Percentiles rank a stretch among this genome's conserved stretches.
These are phyloP conservation scores for Tapirus indicus DNA, from an alignment of 2,797 vertebrate species.

Conservation along the genomic window DNA sequence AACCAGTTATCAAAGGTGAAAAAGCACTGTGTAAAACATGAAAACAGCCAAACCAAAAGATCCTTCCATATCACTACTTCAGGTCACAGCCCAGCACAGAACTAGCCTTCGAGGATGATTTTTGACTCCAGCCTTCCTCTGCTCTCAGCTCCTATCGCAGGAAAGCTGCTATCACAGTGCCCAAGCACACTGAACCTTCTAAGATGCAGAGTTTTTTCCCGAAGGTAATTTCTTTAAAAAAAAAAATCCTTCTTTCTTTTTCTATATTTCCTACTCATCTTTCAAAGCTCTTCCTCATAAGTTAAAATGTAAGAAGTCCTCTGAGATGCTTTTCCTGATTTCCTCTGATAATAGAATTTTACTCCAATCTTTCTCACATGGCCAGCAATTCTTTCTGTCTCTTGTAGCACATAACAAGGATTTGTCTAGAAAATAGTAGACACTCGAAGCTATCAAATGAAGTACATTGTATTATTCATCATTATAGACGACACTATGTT, in stretches of 20 bases:
- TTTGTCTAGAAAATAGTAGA: not conserved
- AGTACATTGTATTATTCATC: not conserved
- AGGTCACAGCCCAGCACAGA: not conserved
- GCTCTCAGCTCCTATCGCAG: not conserved
- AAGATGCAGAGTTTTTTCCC: not conserved
- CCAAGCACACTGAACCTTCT: not conserved
- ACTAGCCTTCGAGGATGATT: not conserved
- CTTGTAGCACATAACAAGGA: not conserved
- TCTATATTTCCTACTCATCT: not conserved
- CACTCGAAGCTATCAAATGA: not conserved
- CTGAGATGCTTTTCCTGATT: not conserved
- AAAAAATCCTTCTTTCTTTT: not conserved
- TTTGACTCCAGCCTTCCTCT: not conserved
- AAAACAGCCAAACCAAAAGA: not conserved
- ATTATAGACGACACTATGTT: not conserved
- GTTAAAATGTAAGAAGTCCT: not conserved
- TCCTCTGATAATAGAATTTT: not conserved
- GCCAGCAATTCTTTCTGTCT: not conserved
- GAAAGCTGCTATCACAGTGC: not conserved
- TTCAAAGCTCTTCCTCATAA: not conserved
- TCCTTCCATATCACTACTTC: not conserved
- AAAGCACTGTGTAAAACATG: not conserved
- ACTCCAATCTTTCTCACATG: not conserved
- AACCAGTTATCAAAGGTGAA: not conserved
- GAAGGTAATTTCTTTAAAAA: not conserved